A percentile compares a stretch with the other conserved stretches of the same genome.
Evolutionary conservation across 2,113 vertebrate species (phyloP).

Genomic region (Meriones unguiculatus): DNA sequence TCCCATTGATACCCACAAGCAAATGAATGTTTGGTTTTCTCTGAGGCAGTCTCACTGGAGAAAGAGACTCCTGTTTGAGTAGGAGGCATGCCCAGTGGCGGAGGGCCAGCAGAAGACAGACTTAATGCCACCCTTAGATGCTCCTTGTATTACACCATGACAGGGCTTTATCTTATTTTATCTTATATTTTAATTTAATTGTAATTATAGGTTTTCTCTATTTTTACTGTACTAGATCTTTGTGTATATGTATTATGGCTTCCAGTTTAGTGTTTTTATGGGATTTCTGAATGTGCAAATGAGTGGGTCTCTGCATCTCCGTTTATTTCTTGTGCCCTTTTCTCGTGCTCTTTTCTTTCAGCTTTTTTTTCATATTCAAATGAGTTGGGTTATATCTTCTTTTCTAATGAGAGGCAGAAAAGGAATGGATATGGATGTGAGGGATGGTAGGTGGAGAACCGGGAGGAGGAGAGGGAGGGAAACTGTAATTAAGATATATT

Average conservation of each 20-base stretch:
- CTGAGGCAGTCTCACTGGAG: neutral
- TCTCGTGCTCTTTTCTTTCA: neutral
- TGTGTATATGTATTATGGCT: neutral
- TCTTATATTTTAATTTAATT: neutral
- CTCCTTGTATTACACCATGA: neutral
- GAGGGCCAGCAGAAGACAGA: neutral
- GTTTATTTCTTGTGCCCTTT: neutral
- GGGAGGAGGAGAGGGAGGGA: neutral
- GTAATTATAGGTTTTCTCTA: neutral
- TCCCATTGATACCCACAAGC: neutral
- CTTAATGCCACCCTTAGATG: neutral
- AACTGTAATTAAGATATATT: neutral
- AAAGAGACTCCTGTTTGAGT: neutral
- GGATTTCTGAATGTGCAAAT: neutral
- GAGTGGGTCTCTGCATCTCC: neutral
- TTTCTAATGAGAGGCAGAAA: neutral
- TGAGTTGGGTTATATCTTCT: neutral
- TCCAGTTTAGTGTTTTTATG: neutral
- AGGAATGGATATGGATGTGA: neutral
- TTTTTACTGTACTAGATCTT: neutral
- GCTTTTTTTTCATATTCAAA: neutral
- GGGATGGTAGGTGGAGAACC: neutral
- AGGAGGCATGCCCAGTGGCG: neutral
- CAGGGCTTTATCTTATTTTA: neutral
- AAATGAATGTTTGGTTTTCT: neutral